phyloP scores from a whole-genome alignment of 2,113 vertebrate genomes.

The Coreoperca whiteheadi region DNA sequence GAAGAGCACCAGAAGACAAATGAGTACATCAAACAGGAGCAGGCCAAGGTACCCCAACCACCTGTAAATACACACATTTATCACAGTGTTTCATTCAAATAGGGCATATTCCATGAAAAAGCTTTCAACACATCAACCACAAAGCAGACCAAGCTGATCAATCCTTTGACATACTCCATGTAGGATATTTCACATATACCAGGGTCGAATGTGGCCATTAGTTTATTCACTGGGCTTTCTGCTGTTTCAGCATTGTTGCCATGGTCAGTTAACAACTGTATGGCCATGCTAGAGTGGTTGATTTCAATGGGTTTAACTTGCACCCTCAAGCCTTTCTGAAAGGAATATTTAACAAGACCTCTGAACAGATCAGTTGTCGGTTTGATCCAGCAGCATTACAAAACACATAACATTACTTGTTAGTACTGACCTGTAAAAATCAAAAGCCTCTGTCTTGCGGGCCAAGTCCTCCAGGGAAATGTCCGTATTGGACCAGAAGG shows the following conservation, averaged over 20 bases:
- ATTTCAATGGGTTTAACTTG: background rate
- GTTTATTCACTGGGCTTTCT: background rate
- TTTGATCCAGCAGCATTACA: background rate
- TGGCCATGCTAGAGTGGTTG: background rate
- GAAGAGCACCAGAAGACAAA: conserved; percentile 94
- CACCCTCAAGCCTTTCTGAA: background rate
- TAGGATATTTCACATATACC: background rate
- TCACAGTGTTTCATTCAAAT: background rate
- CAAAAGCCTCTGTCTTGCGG: conserved; percentile 89
- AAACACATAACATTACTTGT: background rate
- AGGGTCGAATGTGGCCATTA: background rate
- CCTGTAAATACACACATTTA: conserved; percentile 74
- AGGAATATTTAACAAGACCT: background rate
- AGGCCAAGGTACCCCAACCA: conserved; percentile 93
- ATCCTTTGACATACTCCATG: background rate
- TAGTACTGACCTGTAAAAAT: conserved; percentile 92
- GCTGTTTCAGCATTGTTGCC: background rate
- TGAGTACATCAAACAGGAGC: conserved; percentile 92
- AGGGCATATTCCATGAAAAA: too few relatives aligned
- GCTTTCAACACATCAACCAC: background rate
- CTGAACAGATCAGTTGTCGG: background rate
- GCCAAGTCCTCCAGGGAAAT: conserved; percentile 92
- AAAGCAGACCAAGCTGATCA: background rate
- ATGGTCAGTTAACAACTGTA: background rate
- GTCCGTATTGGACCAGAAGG: conserved; percentile 91